These are phyloP conservation scores for Rotaria magnacalcarata DNA, from an alignment of 2,888 invertebrate genomes.

Conservation along the genomic window DNA sequence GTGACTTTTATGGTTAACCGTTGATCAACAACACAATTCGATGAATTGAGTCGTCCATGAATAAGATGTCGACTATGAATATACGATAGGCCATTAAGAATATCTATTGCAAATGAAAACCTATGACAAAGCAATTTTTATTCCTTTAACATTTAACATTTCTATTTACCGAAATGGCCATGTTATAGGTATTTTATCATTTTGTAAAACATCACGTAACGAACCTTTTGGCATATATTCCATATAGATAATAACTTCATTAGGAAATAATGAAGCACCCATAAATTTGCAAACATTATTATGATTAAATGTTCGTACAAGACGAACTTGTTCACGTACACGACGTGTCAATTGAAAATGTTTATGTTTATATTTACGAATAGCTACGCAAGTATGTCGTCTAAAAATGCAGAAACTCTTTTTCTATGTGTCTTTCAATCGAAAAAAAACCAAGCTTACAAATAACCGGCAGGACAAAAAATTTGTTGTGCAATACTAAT, in stretches of 20 bases:
- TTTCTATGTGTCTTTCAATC: too few species aligned
- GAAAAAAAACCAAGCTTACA: background rate
- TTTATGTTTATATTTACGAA: constrained; percentile 21
- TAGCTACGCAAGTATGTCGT: background rate
- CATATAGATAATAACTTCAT: constrained; percentile 51
- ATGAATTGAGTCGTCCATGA: constrained; percentile 52
- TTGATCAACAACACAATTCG: constrained; percentile 54
- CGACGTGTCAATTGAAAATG: constrained; percentile 22
- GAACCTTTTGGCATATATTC: constrained; percentile 57
- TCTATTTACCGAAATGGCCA: constrained; percentile 53
- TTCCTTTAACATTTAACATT: background rate
- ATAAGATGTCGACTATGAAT: constrained; percentile 50
- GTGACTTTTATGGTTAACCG: constrained; percentile 55
- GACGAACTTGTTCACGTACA: constrained; percentile 20
- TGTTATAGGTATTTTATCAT: constrained; percentile 53
- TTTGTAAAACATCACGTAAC: constrained; percentile 52
- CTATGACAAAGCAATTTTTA: constrained; percentile 47
- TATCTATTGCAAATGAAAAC: constrained; percentile 53
- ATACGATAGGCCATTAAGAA: constrained; percentile 51
- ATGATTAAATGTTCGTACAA: constrained; percentile 50
- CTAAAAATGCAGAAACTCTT: background rate
- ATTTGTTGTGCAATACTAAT: background rate
- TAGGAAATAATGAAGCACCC: constrained; percentile 52
- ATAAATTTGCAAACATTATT: constrained; percentile 52
- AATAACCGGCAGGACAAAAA: background rate